phyloP scores from a whole-genome alignment of 2,797 vertebrate species.

The Mus minutoides region DNA sequence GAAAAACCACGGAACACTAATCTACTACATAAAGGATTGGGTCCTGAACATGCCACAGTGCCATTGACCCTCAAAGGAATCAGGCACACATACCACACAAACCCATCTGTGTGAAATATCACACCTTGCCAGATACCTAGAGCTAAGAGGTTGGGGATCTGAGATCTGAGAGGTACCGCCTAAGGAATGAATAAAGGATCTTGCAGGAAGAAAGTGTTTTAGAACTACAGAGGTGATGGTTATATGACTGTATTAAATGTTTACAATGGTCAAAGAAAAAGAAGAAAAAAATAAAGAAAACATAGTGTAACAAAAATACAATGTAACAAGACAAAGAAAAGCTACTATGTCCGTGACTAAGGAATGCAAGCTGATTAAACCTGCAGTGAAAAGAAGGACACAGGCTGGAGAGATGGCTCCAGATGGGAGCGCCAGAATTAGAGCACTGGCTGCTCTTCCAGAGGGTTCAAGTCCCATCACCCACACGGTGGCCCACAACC shows the following conservation, averaged over 20 bases:
- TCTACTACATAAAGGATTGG: not conserved
- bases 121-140: not conserved
- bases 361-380: not conserved
- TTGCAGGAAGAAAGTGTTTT: not conserved
- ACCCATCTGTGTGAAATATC: not conserved
- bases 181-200: not conserved
- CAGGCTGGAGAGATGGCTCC: not conserved
- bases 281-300: not conserved
- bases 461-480: not conserved
- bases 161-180: not conserved
- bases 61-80: not conserved
- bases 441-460: not conserved
- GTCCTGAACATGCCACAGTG: not conserved
- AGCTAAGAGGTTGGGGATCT: not conserved
- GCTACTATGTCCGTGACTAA: not conserved
- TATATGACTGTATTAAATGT: not conserved
- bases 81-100: not conserved
- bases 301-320: not conserved
- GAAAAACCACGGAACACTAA: not conserved
- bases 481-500: not conserved
- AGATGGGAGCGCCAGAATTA: not conserved
- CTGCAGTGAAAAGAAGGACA: not conserved
- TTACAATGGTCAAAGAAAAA: not conserved
- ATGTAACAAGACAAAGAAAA: slow-evolving; percentile 2
- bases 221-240: not conserved